Evolutionary conservation across 2,113 vertebrate genomes (phyloP).

Genomic region (Eublepharis macularius): DNA sequence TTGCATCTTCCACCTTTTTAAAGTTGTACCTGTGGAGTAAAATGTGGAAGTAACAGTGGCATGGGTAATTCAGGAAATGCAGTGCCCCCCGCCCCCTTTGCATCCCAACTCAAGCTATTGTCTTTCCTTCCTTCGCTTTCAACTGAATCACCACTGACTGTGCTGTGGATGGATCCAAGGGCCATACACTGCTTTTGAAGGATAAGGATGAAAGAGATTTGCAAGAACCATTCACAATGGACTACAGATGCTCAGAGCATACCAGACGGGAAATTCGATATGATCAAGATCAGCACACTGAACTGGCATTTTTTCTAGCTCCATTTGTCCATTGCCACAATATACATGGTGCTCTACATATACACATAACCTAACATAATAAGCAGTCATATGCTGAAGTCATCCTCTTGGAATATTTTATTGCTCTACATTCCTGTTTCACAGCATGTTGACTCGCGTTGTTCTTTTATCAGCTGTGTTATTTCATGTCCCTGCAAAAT

Average conservation of each 20-base stretch:
- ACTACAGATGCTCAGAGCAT: neutral
- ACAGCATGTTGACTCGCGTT: neutral
- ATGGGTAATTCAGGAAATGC: neutral
- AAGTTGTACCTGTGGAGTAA: neutral
- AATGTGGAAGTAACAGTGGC: neutral
- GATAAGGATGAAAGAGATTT: neutral
- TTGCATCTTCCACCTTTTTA: neutral
- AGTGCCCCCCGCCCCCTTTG: neutral
- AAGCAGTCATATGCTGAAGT: neutral
- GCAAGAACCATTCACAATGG: neutral
- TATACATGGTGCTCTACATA: neutral
- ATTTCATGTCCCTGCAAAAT: neutral
- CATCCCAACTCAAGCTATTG: neutral
- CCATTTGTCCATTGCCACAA: neutral
- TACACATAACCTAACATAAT: neutral
- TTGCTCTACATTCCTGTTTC: neutral
- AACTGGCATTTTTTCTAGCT: neutral
- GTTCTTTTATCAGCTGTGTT: neutral
- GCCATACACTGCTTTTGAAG: neutral
- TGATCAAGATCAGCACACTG: neutral
- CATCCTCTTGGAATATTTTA: neutral
- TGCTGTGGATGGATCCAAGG: neutral
- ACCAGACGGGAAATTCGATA: neutral
- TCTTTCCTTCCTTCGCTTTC: neutral
- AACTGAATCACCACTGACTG: neutral